Conservation (phyloP, 2,797 vertebrate species). For the Spondyliosoma cantharus region DNA sequence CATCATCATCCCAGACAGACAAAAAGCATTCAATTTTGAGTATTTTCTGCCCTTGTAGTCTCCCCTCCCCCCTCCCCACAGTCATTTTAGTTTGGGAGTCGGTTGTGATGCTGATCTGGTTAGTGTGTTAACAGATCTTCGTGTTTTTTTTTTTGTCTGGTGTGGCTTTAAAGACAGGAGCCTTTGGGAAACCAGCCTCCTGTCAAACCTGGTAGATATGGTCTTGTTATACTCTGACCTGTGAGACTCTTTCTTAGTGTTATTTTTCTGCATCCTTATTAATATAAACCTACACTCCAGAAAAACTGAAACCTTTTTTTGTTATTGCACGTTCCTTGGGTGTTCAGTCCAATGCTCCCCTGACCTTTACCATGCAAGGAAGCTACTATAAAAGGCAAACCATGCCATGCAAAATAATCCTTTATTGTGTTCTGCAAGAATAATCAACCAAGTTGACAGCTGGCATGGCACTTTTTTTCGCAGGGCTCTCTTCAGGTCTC, state of each 20-base stretch:
- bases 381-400: background rate
- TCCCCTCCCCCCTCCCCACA: constrained; percentile 1
- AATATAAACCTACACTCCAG: constrained; percentile 20
- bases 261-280: background rate
- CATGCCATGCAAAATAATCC: background rate
- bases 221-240: constrained; percentile 3
- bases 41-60: constrained; percentile 36
- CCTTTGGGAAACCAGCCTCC: constrained; percentile 10
- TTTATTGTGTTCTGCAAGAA: background rate
- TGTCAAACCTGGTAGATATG: background rate
- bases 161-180: constrained; percentile 16
- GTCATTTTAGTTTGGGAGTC: constrained; percentile 38
- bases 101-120: constrained; percentile 35
- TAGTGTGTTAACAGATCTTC: constrained; percentile 40
- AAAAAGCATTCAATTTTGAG: constrained; percentile 63
- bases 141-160: constrained; percentile 36
- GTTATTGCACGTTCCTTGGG: constrained; percentile 22
- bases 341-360: background rate
- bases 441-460: background rate
- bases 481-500: background rate
- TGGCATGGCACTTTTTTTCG: constrained; percentile 1
- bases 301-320: constrained; percentile 29
- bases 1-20: constrained; percentile 62
- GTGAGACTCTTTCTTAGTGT: constrained; percentile 11
- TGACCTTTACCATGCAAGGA: background rate